A percentile compares a stretch with the other conserved stretches of the same genome.
Evolutionary conservation across 2,888 invertebrate genomes (phyloP).

Genomic region (Chirona hameri): DNA sequence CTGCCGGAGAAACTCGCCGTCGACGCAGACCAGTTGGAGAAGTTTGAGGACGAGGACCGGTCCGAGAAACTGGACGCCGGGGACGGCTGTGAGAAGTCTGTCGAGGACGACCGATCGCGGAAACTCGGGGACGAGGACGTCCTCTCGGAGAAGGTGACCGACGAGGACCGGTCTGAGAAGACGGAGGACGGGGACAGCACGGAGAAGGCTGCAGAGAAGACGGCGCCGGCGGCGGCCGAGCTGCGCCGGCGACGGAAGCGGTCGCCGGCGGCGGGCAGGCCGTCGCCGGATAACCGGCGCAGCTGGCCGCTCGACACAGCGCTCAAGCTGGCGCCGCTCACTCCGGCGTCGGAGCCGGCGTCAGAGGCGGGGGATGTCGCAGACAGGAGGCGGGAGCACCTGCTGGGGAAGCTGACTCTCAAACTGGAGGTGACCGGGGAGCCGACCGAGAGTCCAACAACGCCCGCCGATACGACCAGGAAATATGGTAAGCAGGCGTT

Average conservation of each 20-base stretch:
- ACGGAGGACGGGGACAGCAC: conserved; percentile 31
- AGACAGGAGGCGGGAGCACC: neutral
- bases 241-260: neutral
- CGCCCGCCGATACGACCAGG: neutral
- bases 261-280: neutral
- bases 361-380: neutral
- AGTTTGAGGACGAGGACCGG: conserved; percentile 32
- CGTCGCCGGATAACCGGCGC: neutral
- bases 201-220: conserved; percentile 33
- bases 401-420: neutral
- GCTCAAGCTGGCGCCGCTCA: neutral
- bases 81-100: conserved; percentile 33
- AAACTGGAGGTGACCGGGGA: neutral
- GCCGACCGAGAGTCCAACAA: neutral
- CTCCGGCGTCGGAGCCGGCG: neutral
- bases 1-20: neutral
- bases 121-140: neutral
- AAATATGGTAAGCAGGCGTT: neutral
- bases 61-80: conserved; percentile 34
- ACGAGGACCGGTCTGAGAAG: conserved; percentile 4
- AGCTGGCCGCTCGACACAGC: neutral
- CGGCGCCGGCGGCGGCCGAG: neutral
- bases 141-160: conserved; percentile 28
- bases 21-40: conserved; percentile 5
- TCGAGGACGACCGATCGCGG: conserved; percentile 11